These are phyloP conservation scores for Thysanoteuthis rhombus DNA, from an alignment of 2,888 invertebrate species.

Conservation along the genomic window DNA sequence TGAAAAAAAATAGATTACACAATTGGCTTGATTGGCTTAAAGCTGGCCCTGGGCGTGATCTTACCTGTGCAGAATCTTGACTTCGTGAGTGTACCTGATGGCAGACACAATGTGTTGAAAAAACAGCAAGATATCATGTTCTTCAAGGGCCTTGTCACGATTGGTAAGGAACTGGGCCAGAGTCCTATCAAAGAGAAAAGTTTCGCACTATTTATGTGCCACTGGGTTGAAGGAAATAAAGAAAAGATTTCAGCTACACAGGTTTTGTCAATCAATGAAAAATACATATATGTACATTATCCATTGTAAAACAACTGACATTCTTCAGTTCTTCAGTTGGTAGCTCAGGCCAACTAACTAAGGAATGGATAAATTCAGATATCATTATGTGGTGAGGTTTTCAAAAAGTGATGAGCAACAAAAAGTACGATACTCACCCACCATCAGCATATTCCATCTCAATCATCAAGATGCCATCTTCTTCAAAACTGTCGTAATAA, in stretches of 20 bases:
- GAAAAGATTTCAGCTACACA: too few relatives aligned
- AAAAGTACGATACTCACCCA: constrained; percentile 68
- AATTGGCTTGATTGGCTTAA: too few relatives aligned
- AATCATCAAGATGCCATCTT: constrained; percentile 77
- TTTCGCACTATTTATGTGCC: too few relatives aligned
- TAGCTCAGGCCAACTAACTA: too few relatives aligned
- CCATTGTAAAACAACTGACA: too few relatives aligned
- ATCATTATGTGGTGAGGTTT: too few relatives aligned
- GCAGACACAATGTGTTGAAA: constrained; percentile 78
- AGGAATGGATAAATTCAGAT: too few relatives aligned
- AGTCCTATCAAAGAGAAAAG: constrained; percentile 68
- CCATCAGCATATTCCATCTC: constrained; percentile 85
- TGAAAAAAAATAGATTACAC: too few relatives aligned
- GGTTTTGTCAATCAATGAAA: too few relatives aligned
- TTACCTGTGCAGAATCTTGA: constrained; percentile 73
- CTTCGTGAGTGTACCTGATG: constrained; percentile 78
- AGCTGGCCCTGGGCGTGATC: neutral
- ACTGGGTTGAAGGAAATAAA: too few relatives aligned
- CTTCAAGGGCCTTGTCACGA: constrained; percentile 72
- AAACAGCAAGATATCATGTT: constrained; percentile 74
- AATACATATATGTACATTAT: too few relatives aligned
- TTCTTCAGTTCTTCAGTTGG: too few relatives aligned
- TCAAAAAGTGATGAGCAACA: neutral
- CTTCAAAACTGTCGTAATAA: constrained; percentile 80
- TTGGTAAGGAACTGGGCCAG: constrained; percentile 75